These are phyloP conservation scores for Phoxinus phoxinus DNA, from an alignment of 2,113 vertebrate species.

Conservation along the genomic window DNA sequence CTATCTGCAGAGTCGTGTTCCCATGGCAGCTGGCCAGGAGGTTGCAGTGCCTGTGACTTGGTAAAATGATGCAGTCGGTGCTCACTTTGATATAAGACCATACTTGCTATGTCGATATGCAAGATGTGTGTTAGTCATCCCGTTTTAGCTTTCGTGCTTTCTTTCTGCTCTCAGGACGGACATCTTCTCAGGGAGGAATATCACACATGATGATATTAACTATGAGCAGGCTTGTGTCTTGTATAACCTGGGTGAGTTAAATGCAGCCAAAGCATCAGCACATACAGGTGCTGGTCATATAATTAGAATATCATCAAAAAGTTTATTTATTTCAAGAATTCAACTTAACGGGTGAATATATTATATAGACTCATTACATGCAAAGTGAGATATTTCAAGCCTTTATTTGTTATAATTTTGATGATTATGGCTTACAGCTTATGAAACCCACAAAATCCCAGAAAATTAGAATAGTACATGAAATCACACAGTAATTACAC, in stretches of 20 bases:
- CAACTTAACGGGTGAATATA: no score
- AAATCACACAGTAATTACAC: no score
- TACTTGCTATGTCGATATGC: not conserved
- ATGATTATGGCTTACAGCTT: no score
- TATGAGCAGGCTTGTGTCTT: conserved; percentile 86
- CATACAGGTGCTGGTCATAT: no score
- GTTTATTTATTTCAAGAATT: no score
- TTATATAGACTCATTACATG: no score
- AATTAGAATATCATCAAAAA: no score
- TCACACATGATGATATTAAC: conserved; percentile 83
- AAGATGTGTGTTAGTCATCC: not conserved
- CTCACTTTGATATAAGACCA: not conserved
- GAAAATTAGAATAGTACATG: no score
- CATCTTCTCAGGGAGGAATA: conserved; percentile 81
- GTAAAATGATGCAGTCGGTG: conserved; percentile 67
- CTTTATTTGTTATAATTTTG: no score
- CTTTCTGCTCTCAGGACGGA: conserved; percentile 73
- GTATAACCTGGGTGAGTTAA: conserved; percentile 84
- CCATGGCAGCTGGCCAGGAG: conserved; percentile 82
- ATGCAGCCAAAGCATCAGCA: not conserved
- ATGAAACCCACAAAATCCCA: no score
- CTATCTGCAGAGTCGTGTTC: conserved; percentile 87
- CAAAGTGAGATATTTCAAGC: no score
- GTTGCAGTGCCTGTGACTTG: conserved; percentile 79
- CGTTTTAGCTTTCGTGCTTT: not conserved